Conservation (phyloP, 2,888 invertebrate species). For the Criorhina ranunculi region DNA sequence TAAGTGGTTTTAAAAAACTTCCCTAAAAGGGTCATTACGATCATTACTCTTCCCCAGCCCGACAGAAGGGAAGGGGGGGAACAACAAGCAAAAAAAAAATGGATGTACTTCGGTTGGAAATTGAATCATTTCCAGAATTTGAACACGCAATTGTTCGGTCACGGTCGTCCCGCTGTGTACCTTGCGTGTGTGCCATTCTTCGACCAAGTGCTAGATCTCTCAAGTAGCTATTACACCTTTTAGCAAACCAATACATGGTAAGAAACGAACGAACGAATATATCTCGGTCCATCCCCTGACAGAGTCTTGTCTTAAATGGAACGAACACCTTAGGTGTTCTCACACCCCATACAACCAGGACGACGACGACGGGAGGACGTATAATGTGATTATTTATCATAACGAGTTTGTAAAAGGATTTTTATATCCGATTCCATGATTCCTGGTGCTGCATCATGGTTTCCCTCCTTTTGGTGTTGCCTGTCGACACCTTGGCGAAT, state of each 20-base stretch:
- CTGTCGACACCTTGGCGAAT: conserved; percentile 63
- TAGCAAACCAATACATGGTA: conserved; percentile 49
- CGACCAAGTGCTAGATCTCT: conserved; percentile 71
- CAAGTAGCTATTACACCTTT: conserved; percentile 77
- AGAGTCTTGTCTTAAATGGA: conserved; percentile 19
- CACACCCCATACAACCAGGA: conserved; percentile 30
- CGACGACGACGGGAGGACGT: not conserved
- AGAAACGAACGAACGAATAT: conserved; percentile 32
- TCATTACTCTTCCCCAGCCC: conserved; percentile 44
- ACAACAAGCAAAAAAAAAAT: conserved; percentile 9
- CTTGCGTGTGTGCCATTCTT: conserved; percentile 53
- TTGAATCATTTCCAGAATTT: conserved; percentile 68
- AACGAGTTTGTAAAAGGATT: conserved; percentile 76
- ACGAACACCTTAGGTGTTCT: conserved; percentile 57
- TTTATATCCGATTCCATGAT: conserved; percentile 76
- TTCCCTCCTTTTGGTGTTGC: conserved; percentile 7
- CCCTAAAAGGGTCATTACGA: conserved; percentile 70
- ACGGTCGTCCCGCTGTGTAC: conserved; percentile 53
- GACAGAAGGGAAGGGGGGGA: not conserved
- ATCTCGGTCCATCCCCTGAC: conserved; percentile 25
- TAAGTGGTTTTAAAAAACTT: conserved; percentile 45
- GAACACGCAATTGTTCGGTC: conserved; percentile 70
- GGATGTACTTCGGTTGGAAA: conserved; percentile 58
- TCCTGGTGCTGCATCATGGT: conserved; percentile 68
- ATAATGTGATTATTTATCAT: conserved; percentile 77